Percentiles rank a stretch among this genome's conserved stretches.
Conservation (phyloP, 2,113 vertebrate genomes). For the Choloepus hoffmanni region DNA sequence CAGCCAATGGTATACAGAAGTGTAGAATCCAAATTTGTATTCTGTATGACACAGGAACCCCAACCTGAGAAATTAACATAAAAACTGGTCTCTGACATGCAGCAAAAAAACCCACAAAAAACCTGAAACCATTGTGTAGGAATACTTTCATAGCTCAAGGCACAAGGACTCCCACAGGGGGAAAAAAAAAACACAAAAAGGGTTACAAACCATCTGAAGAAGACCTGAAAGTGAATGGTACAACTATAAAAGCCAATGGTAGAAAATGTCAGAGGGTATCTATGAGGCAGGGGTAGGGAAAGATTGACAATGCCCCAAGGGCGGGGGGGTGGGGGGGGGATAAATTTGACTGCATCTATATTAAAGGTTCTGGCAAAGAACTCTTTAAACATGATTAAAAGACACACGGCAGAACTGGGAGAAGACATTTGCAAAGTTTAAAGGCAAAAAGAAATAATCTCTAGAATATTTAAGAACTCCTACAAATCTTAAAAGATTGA, state of each 20-base stretch:
- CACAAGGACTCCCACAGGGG: neutral
- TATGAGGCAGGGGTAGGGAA: conserved; percentile 42
- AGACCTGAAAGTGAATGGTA: conserved; percentile 3
- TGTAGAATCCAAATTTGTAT: neutral
- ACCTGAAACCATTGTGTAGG: neutral
- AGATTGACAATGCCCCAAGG: conserved; percentile 32
- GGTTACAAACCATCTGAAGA: conserved; percentile 1
- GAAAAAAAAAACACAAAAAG: conserved; percentile 26
- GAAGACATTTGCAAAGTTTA: neutral
- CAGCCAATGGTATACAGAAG: neutral
- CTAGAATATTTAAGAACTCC: conserved; percentile 11
- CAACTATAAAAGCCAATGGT: neutral
- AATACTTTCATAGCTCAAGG: conserved; percentile 55
- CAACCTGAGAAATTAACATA: conserved; percentile 58
- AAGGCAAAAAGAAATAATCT: neutral
- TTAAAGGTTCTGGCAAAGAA: conserved; percentile 43
- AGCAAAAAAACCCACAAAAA: conserved; percentile 23
- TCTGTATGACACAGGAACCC: neutral
- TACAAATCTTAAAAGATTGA: conserved; percentile 10
- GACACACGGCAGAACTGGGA: conserved; percentile 33
- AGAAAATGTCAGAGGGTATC: conserved; percentile 21
- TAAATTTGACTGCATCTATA: conserved; percentile 1
- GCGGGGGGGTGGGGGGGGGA: neutral
- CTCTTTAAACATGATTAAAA: conserved; percentile 11
- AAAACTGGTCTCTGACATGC: conserved; percentile 40